Conservation (phyloP, 2,888 invertebrate genomes). For the Dicyrtoma fusca region DNA sequence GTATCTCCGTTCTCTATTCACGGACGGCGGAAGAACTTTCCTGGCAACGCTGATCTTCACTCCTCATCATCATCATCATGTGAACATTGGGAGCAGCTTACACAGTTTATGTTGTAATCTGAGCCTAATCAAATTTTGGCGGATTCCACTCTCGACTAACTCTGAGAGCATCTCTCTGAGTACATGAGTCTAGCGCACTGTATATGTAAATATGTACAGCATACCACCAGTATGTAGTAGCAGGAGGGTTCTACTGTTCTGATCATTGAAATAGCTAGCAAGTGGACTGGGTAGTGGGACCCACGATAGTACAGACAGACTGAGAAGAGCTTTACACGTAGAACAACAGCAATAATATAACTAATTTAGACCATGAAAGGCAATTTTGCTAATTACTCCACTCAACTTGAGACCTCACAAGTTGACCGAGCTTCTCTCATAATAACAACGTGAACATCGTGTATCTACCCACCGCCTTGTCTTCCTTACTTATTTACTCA, state of each 20-base stretch:
- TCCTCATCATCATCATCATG: background rate
- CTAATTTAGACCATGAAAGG: constrained; percentile 34
- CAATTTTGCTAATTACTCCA: constrained; percentile 26
- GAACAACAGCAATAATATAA: constrained; percentile 13
- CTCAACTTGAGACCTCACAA: constrained; percentile 31
- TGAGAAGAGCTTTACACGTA: too few species aligned
- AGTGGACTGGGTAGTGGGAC: too few species aligned
- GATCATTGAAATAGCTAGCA: too few species aligned
- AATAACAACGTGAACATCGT: background rate
- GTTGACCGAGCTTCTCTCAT: constrained; percentile 20
- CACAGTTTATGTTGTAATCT: constrained; percentile 1
- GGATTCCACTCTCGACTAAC: constrained; percentile 8
- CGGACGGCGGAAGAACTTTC: too few species aligned
- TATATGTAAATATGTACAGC: too few species aligned
- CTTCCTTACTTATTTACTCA: background rate
- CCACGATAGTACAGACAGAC: too few species aligned
- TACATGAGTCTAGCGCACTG: background rate
- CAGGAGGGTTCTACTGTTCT: too few species aligned
- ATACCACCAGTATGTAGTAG: too few species aligned
- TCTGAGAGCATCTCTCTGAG: background rate
- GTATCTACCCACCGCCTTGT: background rate
- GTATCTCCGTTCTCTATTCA: too few species aligned
- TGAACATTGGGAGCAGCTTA: too few species aligned
- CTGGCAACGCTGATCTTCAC: constrained; percentile 19
- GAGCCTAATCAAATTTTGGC: constrained; percentile 25